Evolutionary conservation across 2,888 invertebrate species (phyloP).

Genomic region (Megastigmus dorsalis): DNA sequence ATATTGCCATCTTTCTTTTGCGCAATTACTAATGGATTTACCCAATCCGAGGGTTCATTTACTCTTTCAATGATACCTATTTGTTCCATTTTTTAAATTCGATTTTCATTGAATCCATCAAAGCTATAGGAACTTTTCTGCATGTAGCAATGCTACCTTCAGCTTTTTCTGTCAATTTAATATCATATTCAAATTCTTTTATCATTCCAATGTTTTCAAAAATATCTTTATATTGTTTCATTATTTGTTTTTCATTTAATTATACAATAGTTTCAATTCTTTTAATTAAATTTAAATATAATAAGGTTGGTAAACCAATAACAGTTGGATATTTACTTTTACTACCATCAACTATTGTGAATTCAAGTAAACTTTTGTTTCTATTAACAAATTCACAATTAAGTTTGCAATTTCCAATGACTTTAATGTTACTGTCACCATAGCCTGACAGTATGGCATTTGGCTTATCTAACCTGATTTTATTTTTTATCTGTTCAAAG

Average conservation of each 20-base stretch:
- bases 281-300: constrained; percentile 49
- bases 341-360: constrained; percentile 37
- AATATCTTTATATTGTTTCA: constrained; percentile 41
- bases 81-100: no score
- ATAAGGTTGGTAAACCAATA: constrained; percentile 38
- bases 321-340: constrained; percentile 36
- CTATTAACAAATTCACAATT: no score
- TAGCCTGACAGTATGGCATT: constrained; percentile 27
- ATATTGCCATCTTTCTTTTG: no score
- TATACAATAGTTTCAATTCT: constrained; percentile 20
- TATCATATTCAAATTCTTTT: constrained; percentile 50
- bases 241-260: constrained; percentile 12
- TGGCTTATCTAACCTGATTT: constrained; percentile 5
- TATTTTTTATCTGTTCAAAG: constrained; percentile 17
- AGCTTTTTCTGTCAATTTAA: constrained; percentile 47
- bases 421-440: constrained; percentile 31
- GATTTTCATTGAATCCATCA: constrained; percentile 33
- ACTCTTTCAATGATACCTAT: no score
- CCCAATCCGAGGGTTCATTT: constrained; percentile 50
- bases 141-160: constrained; percentile 45
- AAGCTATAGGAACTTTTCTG: constrained; percentile 49
- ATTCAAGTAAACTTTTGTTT: no score
- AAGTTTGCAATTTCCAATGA: constrained; percentile 33
- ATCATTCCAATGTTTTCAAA: constrained; percentile 53
- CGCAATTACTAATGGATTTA: no score